These are phyloP conservation scores for Ellobium chinense DNA, from an alignment of 2,888 invertebrate species.

Conservation along the genomic window DNA sequence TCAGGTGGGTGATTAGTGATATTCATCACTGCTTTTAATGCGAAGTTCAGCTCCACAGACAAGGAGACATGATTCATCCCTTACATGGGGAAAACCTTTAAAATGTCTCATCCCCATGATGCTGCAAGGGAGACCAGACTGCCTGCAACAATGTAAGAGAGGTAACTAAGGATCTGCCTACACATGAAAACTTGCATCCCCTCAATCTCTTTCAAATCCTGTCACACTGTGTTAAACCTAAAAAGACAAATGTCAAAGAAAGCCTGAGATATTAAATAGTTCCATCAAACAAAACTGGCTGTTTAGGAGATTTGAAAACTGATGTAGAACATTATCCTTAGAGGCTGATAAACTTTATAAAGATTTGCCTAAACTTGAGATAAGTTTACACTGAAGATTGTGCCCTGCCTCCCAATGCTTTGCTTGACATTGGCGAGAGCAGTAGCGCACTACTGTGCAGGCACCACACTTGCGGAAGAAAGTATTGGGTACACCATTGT, in stretches of 20 bases:
- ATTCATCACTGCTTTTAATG: too few species aligned
- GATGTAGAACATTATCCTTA: neutral
- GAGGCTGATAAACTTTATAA: conserved; percentile 64
- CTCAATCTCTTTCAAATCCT: too few species aligned
- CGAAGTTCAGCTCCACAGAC: too few species aligned
- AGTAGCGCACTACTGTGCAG: conserved; percentile 58
- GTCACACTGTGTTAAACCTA: too few species aligned
- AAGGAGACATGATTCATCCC: too few species aligned
- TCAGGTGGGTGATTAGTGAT: too few species aligned
- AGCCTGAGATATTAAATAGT: neutral
- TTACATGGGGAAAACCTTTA: too few species aligned
- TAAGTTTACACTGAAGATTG: conserved; percentile 52
- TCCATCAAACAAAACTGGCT: neutral
- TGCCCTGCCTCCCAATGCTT: conserved; percentile 61
- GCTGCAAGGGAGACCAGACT: too few species aligned
- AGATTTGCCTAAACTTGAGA: conserved; percentile 85
- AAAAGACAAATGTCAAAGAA: neutral
- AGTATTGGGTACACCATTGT: conserved; percentile 23
- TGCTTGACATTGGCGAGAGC: conserved; percentile 58
- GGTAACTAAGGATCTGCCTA: too few species aligned
- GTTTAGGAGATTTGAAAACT: neutral
- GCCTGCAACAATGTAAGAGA: too few species aligned
- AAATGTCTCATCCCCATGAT: too few species aligned
- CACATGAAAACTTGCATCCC: too few species aligned
- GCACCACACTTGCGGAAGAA: conserved; percentile 58